A percentile compares a stretch with the other conserved stretches of the same genome.
Evolutionary conservation across 2,113 vertebrate genomes (phyloP).

Genomic region (Heterotilapia buettikoferi): DNA sequence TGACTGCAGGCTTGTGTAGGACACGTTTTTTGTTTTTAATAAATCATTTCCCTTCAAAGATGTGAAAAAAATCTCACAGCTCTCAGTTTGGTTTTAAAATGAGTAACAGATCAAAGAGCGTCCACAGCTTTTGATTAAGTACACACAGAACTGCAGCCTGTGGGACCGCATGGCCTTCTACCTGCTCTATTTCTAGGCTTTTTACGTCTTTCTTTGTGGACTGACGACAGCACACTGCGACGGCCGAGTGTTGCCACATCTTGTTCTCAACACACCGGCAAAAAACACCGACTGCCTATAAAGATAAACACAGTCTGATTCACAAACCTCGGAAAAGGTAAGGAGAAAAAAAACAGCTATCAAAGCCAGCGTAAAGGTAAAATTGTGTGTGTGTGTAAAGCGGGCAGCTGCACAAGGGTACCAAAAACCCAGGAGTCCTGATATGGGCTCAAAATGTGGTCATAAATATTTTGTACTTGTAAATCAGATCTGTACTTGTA

Average conservation of each 20-base stretch:
- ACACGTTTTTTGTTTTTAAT: neutral
- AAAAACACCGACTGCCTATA: neutral
- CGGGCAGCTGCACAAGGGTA: neutral
- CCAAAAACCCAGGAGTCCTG: neutral
- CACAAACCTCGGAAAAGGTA: neutral
- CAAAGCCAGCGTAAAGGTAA: neutral
- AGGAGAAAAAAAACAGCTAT: neutral
- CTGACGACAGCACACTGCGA: slow-evolving; percentile 12
- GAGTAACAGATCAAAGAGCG: neutral
- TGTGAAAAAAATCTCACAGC: neutral
- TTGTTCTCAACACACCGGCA: neutral
- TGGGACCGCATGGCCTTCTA: neutral
- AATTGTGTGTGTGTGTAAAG: accelerated
- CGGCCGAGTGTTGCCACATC: slow-evolving; percentile 22
- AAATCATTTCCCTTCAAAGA: neutral
- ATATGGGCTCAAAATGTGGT: no score
- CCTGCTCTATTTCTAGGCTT: neutral
- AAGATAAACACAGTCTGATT: neutral
- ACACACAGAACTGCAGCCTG: neutral
- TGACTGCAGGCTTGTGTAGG: neutral
- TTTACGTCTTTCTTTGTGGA: neutral
- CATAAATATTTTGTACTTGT: no score
- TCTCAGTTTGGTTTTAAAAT: neutral
- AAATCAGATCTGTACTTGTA: no score
- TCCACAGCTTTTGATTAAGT: neutral